A percentile compares a stretch with the other conserved stretches of the same genome.
Conservation (phyloP, 2,797 vertebrate genomes). For the Crenuchus spilurus region DNA sequence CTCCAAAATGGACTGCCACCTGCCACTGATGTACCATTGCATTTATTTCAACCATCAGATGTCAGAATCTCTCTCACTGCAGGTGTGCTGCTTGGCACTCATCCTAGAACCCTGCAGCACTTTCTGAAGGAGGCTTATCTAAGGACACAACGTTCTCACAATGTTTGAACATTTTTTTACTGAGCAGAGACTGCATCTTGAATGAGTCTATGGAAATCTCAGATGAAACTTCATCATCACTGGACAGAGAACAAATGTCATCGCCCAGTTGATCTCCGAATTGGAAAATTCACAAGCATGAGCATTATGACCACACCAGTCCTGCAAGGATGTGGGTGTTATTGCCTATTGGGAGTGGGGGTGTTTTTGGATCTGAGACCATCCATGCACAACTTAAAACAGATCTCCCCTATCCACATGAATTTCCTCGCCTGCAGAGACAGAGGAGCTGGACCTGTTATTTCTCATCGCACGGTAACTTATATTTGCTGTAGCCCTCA, state of each 20-base stretch:
- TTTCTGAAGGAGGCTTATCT: slow-evolving; percentile 33
- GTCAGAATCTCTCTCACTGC: too few relatives aligned
- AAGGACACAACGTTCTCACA: slow-evolving; percentile 38
- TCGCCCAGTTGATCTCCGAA: slow-evolving; percentile 43
- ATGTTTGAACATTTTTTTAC: slow-evolving; percentile 22
- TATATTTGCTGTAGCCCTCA: slow-evolving; percentile 45
- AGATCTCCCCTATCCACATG: slow-evolving; percentile 44
- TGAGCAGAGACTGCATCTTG: not conserved
- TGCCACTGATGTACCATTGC: too few relatives aligned
- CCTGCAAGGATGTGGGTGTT: slow-evolving; percentile 42
- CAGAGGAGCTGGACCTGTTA: slow-evolving; percentile 31
- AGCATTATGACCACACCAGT: slow-evolving; percentile 37
- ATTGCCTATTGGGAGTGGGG: slow-evolving; percentile 49
- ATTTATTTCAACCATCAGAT: too few relatives aligned
- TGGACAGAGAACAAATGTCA: slow-evolving; percentile 30
- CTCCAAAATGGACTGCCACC: slow-evolving; percentile 44
- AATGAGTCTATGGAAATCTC: slow-evolving; percentile 27
- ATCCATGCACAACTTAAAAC: slow-evolving; percentile 46
- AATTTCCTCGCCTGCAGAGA: slow-evolving; percentile 36
- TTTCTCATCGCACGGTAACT: slow-evolving; percentile 38
- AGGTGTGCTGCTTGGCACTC: slow-evolving; percentile 52
- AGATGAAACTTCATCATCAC: slow-evolving; percentile 29
- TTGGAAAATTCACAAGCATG: slow-evolving; percentile 47
- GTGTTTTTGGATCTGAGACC: slow-evolving; percentile 47
- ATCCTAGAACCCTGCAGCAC: slow-evolving; percentile 35